These are phyloP conservation scores for Agrotis segetum DNA, from an alignment of 2,888 invertebrate species.

Conservation along the genomic window DNA sequence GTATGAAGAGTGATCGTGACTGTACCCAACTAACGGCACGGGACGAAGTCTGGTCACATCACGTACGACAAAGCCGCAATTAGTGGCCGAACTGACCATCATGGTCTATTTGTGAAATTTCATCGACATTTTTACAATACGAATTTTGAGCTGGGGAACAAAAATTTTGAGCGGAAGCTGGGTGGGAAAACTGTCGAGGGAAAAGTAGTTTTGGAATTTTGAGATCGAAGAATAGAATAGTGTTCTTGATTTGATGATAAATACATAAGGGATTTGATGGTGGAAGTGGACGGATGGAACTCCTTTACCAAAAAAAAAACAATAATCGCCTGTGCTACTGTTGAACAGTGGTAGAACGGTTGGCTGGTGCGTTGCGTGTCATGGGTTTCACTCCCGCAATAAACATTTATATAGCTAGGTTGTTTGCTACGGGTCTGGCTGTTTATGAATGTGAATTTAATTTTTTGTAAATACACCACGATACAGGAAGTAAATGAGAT, in stretches of 20 bases:
- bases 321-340: no score
- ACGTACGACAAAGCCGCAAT: constrained; percentile 53
- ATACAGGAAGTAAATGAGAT: no score
- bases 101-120: constrained; percentile 38
- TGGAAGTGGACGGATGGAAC: neutral
- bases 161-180: neutral
- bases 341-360: no score
- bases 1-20: neutral
- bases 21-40: neutral
- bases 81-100: constrained; percentile 34
- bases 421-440: no score
- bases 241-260: neutral
- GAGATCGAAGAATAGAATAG: neutral
- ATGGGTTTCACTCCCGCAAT: no score
- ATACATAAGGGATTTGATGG: neutral
- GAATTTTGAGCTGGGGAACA: constrained; percentile 38
- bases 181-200: neutral
- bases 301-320: no score
- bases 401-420: no score
- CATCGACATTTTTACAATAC: constrained; percentile 32
- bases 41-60: constrained; percentile 37
- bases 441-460: no score
- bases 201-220: neutral
- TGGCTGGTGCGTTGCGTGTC: no score
- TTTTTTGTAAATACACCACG: no score